Evolutionary conservation across 2,888 invertebrate genomes (phyloP).

Genomic region (Cantharis rufa): DNA sequence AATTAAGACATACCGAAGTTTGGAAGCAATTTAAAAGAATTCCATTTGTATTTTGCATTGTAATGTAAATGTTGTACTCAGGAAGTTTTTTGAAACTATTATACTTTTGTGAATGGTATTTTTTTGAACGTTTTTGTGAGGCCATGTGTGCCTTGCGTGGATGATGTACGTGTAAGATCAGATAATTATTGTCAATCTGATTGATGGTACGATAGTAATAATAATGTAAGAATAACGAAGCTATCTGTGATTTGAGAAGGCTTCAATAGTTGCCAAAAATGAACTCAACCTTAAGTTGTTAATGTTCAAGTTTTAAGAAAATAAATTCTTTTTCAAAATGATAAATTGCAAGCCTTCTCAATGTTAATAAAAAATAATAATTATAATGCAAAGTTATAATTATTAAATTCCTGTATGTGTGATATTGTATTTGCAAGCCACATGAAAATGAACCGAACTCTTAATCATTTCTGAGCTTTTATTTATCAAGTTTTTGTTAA

Average conservation of each 20-base stretch:
- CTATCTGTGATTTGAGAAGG: slow-evolving; percentile 60
- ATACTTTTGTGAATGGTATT: slow-evolving; percentile 49
- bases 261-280: slow-evolving; percentile 54
- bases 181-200: slow-evolving; percentile 28
- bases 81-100: slow-evolving; percentile 47
- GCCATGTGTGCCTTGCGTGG: slow-evolving; percentile 53
- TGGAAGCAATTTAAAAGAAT: slow-evolving; percentile 10
- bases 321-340: slow-evolving; percentile 42
- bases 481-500: slow-evolving; percentile 32
- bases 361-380: slow-evolving; percentile 45
- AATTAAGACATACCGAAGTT: background rate
- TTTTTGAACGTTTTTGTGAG: slow-evolving; percentile 51
- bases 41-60: slow-evolving; percentile 35
- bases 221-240: slow-evolving; percentile 44
- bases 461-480: slow-evolving; percentile 9
- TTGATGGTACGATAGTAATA: slow-evolving; percentile 38
- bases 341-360: slow-evolving; percentile 50
- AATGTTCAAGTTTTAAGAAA: slow-evolving; percentile 31
- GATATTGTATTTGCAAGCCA: slow-evolving; percentile 45
- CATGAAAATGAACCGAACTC: slow-evolving; percentile 28
- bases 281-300: slow-evolving; percentile 37
- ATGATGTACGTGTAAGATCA: slow-evolving; percentile 41
- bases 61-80: slow-evolving; percentile 45
- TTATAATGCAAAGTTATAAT: slow-evolving; percentile 52
- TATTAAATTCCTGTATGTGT: slow-evolving; percentile 55